Conservation (phyloP, 2,113 vertebrate species). For the Psittacula cyanocephala region DNA sequence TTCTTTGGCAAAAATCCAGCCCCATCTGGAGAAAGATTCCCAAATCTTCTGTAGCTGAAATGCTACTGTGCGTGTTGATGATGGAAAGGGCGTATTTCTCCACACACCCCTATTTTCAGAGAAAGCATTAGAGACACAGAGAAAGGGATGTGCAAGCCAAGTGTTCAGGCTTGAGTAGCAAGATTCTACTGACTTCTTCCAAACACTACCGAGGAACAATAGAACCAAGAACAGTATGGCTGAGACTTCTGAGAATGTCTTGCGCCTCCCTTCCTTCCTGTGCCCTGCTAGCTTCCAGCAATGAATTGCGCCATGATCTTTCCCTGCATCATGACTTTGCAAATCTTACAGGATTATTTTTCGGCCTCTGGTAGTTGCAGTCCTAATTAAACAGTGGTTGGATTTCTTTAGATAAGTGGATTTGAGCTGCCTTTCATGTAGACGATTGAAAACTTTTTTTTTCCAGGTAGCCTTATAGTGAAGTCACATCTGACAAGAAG, state of each 20-base stretch:
- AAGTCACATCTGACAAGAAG: neutral
- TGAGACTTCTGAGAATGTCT: neutral
- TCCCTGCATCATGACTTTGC: neutral
- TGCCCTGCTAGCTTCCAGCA: neutral
- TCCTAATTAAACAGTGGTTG: neutral
- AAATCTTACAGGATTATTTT: neutral
- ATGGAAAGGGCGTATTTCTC: neutral
- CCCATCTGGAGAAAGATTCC: neutral
- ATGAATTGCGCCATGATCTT: neutral
- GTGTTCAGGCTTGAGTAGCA: neutral
- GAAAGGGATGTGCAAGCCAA: neutral
- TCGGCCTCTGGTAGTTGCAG: neutral
- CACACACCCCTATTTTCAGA: neutral
- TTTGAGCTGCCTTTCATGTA: neutral
- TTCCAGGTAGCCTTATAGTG: neutral
- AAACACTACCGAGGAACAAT: neutral
- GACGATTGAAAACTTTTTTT: neutral
- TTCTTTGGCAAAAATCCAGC: neutral
- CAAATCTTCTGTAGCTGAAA: neutral
- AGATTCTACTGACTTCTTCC: neutral
- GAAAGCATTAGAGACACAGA: neutral
- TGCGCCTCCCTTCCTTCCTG: neutral
- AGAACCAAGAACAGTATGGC: neutral
- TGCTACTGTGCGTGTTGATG: neutral
- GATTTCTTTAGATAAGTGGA: neutral